These are phyloP conservation scores for Mormoops blainvillei DNA, from an alignment of 2,113 vertebrate species.

Conservation along the genomic window DNA sequence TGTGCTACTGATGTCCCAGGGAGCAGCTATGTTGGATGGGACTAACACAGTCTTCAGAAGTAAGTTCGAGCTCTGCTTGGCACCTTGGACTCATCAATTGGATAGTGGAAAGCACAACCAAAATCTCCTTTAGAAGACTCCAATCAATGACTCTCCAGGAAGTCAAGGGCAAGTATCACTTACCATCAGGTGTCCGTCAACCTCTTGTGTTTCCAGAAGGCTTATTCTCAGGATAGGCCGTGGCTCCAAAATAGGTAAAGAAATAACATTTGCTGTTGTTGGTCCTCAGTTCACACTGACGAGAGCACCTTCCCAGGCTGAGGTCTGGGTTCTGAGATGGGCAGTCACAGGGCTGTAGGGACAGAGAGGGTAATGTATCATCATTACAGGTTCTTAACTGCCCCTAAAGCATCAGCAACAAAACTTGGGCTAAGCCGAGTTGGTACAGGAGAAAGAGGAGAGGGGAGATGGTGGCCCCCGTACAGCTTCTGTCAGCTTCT, in stretches of 20 bases:
- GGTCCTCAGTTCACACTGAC: not conserved
- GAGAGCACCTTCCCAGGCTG: not conserved
- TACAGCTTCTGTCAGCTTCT: not conserved
- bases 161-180: not conserved
- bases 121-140: not conserved
- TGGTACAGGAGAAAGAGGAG: not conserved
- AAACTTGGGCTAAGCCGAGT: too few relatives aligned
- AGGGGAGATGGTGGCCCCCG: not conserved
- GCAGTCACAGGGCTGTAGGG: not conserved
- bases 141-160: not conserved
- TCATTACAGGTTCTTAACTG: not conserved
- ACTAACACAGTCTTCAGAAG: not conserved
- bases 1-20: not conserved
- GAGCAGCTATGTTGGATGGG: not conserved
- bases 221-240: not conserved
- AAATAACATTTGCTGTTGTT: not conserved
- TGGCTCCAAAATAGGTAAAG: not conserved
- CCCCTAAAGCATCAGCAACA: too few relatives aligned
- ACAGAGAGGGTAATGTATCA: not conserved
- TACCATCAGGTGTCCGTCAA: too few relatives aligned
- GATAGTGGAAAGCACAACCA: not conserved
- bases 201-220: not conserved
- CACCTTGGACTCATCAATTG: not conserved
- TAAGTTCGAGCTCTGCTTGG: not conserved
- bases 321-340: not conserved